Evolutionary conservation across 2,113 vertebrate species (phyloP).

Genomic region (Pagrus major): DNA sequence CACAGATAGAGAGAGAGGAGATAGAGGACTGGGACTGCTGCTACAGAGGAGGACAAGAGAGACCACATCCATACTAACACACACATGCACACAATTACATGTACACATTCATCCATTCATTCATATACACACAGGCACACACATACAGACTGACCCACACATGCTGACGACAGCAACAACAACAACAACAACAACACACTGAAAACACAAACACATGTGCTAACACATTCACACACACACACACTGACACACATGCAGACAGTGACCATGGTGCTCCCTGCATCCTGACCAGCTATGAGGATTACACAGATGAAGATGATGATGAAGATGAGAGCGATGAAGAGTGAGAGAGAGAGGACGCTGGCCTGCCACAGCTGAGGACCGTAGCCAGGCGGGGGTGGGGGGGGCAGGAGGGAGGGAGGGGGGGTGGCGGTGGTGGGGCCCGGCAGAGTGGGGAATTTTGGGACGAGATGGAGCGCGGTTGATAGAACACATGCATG

Average conservation of each 20-base stretch:
- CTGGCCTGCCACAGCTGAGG: conserved; percentile 80
- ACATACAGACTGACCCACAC: conserved; percentile 54
- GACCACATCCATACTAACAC: conserved; percentile 68
- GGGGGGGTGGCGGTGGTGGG: background rate
- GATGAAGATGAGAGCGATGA: conserved; percentile 68
- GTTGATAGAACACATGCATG: conserved; percentile 65
- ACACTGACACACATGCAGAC: conserved; percentile 34
- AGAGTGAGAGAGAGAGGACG: conserved; percentile 74
- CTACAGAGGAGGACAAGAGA: conserved; percentile 70
- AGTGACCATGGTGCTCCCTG: conserved; percentile 64
- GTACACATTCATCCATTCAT: conserved; percentile 5
- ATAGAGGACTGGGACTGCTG: conserved; percentile 68
- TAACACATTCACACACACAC: conserved; percentile 45
- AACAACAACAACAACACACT: conserved; percentile 55
- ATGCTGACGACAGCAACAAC: conserved; percentile 65
- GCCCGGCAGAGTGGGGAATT: conserved; percentile 40
- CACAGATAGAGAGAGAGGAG: conserved; percentile 71
- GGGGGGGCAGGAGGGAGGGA: background rate
- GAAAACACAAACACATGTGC: conserved; percentile 53
- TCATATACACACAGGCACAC: conserved; percentile 25
- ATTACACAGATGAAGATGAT: conserved; percentile 69
- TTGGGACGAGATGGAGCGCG: conserved; percentile 67
- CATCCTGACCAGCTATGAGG: conserved; percentile 74
- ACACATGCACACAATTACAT: conserved; percentile 14
- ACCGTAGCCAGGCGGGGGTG: conserved; percentile 63